Percentiles rank a stretch among this genome's conserved stretches.
phyloP scores from a whole-genome alignment of 2,888 invertebrate genomes.

The Clistopyga incitator region DNA sequence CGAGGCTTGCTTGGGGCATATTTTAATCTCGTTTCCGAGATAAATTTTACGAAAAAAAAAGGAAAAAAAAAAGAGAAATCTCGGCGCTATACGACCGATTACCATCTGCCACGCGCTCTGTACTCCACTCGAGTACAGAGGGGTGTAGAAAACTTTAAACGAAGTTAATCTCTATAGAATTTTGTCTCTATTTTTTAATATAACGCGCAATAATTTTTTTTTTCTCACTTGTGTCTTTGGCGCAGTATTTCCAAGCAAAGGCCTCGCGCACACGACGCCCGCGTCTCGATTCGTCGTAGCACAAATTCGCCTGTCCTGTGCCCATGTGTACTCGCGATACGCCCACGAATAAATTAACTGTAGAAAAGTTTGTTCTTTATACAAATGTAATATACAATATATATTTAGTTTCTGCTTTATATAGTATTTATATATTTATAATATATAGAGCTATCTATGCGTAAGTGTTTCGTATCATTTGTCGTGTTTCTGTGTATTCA shows the following conservation, averaged over 20 bases:
- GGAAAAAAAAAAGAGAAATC: slow-evolving; percentile 13
- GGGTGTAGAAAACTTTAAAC: slow-evolving; percentile 21
- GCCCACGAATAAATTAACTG: slow-evolving; percentile 84
- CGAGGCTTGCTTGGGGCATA: slow-evolving; percentile 64
- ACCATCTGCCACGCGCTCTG: slow-evolving; percentile 33
- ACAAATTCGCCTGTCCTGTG: background rate
- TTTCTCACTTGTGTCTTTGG: slow-evolving; percentile 14
- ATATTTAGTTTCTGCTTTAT: slow-evolving; percentile 77
- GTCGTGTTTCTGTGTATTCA: slow-evolving; percentile 45
- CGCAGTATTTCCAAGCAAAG: background rate
- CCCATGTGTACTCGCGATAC: slow-evolving; percentile 78
- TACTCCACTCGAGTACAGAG: slow-evolving; percentile 41
- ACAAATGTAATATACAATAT: slow-evolving; percentile 84
- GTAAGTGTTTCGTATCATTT: slow-evolving; percentile 73
- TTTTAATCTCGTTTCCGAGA: slow-evolving; percentile 7
- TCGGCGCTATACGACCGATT: background rate
- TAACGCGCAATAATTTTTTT: background rate
- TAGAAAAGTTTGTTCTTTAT: slow-evolving; percentile 83
- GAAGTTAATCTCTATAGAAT: slow-evolving; percentile 27
- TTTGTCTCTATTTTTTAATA: background rate
- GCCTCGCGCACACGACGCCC: background rate
- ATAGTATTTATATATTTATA: slow-evolving; percentile 80
- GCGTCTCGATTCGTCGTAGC: slow-evolving; percentile 4
- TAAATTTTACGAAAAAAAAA: background rate
- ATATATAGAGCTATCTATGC: slow-evolving; percentile 82